These are phyloP conservation scores for Cylindroiulus punctatus DNA, from an alignment of 2,888 invertebrate species.

Conservation along the genomic window DNA sequence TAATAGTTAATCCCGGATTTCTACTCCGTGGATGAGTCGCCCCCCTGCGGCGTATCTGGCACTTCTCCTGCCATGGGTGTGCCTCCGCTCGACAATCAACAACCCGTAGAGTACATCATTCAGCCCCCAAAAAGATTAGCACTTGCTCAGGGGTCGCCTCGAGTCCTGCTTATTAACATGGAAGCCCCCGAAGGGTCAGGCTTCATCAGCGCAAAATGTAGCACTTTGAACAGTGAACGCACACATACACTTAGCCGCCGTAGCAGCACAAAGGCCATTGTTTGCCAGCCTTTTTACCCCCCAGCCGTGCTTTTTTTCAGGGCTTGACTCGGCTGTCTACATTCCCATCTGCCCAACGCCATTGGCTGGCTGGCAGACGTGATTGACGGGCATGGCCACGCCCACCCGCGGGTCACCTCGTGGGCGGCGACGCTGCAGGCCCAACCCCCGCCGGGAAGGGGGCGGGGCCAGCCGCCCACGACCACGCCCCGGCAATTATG, in stretches of 20 bases:
- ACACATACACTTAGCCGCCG: conserved; percentile 39
- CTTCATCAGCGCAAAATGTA: conserved; percentile 48
- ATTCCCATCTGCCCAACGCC: neutral
- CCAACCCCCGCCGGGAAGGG: neutral
- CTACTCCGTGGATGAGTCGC: neutral
- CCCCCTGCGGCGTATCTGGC: conserved; percentile 4
- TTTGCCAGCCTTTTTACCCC: conserved; percentile 17
- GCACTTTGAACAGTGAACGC: conserved; percentile 42
- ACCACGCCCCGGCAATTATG: conserved; percentile 52
- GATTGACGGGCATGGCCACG: neutral
- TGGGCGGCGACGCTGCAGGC: neutral
- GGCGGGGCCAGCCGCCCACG: neutral
- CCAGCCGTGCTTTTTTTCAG: neutral
- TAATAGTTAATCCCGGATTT: conserved; percentile 38
- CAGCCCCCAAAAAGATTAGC: conserved; percentile 49
- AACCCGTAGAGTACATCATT: conserved; percentile 44
- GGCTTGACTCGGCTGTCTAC: conserved; percentile 6
- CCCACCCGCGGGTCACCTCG: conserved; percentile 9
- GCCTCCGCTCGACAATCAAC: conserved; percentile 42
- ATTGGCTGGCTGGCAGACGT: neutral
- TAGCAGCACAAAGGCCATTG: conserved; percentile 37
- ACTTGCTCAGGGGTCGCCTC: conserved; percentile 35
- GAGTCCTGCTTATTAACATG: conserved; percentile 46
- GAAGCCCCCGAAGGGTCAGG: conserved; percentile 40
- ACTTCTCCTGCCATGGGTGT: conserved; percentile 28